phyloP scores from a whole-genome alignment of 1,140 invertebrate species.

The Drosophila tsacasi region DNA sequence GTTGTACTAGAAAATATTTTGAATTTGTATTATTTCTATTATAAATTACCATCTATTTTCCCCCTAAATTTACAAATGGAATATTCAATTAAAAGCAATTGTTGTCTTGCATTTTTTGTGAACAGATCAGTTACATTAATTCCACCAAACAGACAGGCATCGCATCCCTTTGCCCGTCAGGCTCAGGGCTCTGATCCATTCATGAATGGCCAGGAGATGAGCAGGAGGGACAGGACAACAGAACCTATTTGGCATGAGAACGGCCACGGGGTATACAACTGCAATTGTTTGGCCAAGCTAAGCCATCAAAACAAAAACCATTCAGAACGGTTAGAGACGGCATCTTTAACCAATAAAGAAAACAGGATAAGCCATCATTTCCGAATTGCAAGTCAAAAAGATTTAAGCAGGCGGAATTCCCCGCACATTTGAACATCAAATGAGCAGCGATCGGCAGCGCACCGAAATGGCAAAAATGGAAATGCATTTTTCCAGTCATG shows the following conservation, averaged over 20 bases:
- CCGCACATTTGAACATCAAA: slow-evolving; percentile 43
- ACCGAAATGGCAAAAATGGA: slow-evolving; percentile 34
- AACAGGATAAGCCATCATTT: slow-evolving; percentile 83
- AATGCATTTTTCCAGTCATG: slow-evolving; percentile 73
- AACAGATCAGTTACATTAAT: slow-evolving; percentile 15
- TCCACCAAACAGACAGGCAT: slow-evolving; percentile 21
- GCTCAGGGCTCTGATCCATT: slow-evolving; percentile 37
- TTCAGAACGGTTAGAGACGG: slow-evolving; percentile 40
- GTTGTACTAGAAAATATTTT: too few relatives aligned
- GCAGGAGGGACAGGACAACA: slow-evolving; percentile 30
- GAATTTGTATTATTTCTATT: too few relatives aligned
- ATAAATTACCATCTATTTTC: background rate
- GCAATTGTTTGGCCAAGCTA: slow-evolving; percentile 69
- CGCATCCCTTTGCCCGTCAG: slow-evolving; percentile 35
- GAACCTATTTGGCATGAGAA: slow-evolving; percentile 38
- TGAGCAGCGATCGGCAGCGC: slow-evolving; percentile 15
- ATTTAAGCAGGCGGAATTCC: slow-evolving; percentile 84
- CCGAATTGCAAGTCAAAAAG: slow-evolving; percentile 82
- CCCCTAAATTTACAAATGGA: background rate
- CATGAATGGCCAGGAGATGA: slow-evolving; percentile 51
- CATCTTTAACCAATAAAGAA: slow-evolving; percentile 81
- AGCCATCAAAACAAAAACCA: slow-evolving; percentile 68
- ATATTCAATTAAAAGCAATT: slow-evolving; percentile 31
- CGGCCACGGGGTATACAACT: background rate
- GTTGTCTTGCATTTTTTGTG: background rate